Base-by-base conservation (phyloP, 2,888 invertebrate species). In the Aleiodes alternator region DNA sequence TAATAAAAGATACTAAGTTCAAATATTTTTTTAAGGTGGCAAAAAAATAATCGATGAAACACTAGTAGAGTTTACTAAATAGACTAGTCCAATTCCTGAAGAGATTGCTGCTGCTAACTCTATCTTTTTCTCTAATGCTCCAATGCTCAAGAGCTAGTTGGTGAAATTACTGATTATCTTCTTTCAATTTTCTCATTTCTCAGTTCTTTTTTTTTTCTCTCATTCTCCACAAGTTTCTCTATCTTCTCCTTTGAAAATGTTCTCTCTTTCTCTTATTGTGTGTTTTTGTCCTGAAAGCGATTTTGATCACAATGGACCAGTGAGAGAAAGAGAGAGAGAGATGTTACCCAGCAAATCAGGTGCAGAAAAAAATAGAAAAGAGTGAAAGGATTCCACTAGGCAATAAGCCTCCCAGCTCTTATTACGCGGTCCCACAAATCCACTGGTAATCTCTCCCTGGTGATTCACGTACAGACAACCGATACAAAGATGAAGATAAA, bases 341-440 rank as follows among this genome's bases (percentile, higher is more conserved):
- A 23, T 23, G 1, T 23, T 23, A 2, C 23, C 48, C 43, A 9
- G 43, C 64, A 56, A 66, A 69, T 75, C 75, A 61, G 69, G 64
- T 75, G 70, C 48, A 74, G 34, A 69, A 53, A 51, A 23, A 53
- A 23, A 31, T 31, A 53, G 23, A 31, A 23, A 23, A 23, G 51
- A 75, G 71, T 71, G 71, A 75, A 75, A 71, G 75, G 71, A 75
- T 75, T 75, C 71, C 64, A 56, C 53, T 31, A 14, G 64, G 48
- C 51, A 55, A 53, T 55, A 43, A 56, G 43, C 57, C 59, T 23
- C 12, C 31, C 50, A 55, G 70, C 55, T 61, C 69, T 75, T 64
- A 75, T 70, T 75, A 64, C 70, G 68, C 55, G 70, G 64, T 72
- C 71, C 64, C 29, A 75, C 66, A 68, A 75, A 75, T 72, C 69